Base-by-base conservation (phyloP, 2,888 invertebrate genomes). In the Gandaritis pyraliata region DNA sequence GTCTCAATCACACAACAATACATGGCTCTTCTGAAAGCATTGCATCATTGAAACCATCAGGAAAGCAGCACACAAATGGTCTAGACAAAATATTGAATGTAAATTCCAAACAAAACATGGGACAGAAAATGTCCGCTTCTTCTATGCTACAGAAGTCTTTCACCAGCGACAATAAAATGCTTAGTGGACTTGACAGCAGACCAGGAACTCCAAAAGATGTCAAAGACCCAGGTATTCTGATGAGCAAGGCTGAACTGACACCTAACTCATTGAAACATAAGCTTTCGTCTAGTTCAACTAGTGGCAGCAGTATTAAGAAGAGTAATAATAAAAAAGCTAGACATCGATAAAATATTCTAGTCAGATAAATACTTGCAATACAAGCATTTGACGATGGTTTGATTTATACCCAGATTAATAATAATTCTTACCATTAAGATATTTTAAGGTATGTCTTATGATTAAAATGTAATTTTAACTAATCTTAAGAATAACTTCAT, bases 271-370 rank as follows among this genome's bases (percentile, higher is more conserved):
- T 91, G 16, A 94, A 94, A 81, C 94, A 94, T 70, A 94, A 94
- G 80, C 72, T 90, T 50, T 73, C 80, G 49, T 65, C 84, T 12
- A 85, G 76, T 63, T 83, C 80, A 58, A 86, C 77, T 62, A 78
- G 75, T 62, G 88, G 92, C 65, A 92, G 92, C 79, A 95, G 94
- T 65, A 92, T 94, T 43, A 97, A 96, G 83, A 97, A 96, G 77
- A 96, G 93, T 80, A 95, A 94, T 72, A 96, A 95, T 78, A 97
- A 97, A 82, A 96, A 97, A 86, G 95, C 96, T 16, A 94, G 96
- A 76, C 96, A 97, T 87, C 94, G 97, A 91, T 97, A 94, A 29
- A 29, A 2, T 5, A 39, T 13, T 13, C 10, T 39, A 39, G 13
- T 7, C 39, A 13, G n/a, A n/a, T 39, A 13, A 13, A 23, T 23